phyloP scores from a whole-genome alignment of 2,888 invertebrate species.

The Melolontha melolontha region DNA sequence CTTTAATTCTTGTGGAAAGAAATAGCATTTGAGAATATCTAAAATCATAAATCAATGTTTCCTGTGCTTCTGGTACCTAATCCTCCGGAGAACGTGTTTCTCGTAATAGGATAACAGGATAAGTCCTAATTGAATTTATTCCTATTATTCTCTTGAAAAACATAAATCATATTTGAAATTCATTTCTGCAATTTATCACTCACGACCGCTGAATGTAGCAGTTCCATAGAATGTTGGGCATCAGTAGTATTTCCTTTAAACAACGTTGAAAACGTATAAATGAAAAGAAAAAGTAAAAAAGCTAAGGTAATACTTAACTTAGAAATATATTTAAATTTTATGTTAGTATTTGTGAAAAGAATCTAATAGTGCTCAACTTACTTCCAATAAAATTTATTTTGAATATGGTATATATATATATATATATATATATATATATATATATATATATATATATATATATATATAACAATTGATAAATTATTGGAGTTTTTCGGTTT shows the following conservation, averaged over 20 bases:
- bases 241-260: too few relatives aligned
- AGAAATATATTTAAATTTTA: too few relatives aligned
- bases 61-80: slow-evolving; percentile 49
- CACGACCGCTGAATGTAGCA: not conserved
- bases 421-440: too few relatives aligned
- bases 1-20: slow-evolving; percentile 39
- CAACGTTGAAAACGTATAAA: not conserved
- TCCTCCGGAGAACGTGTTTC: slow-evolving; percentile 50
- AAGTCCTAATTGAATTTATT: slow-evolving; percentile 56
- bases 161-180: slow-evolving; percentile 41
- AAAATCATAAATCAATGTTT: slow-evolving; percentile 57
- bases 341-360: too few relatives aligned
- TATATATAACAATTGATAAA: too few relatives aligned
- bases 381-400: too few relatives aligned
- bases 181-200: slow-evolving; percentile 25
- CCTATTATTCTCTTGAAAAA: slow-evolving; percentile 48
- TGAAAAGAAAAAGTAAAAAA: not conserved
- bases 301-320: too few relatives aligned
- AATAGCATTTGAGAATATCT: slow-evolving; percentile 46
- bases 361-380: too few relatives aligned
- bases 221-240: too few relatives aligned
- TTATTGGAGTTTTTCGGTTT: too few relatives aligned
- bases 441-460: too few relatives aligned
- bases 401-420: too few relatives aligned
- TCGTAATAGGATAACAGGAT: slow-evolving; percentile 55